Evolutionary conservation across 2,113 vertebrate genomes (phyloP).

Genomic region (Cebidichthys violaceus): DNA sequence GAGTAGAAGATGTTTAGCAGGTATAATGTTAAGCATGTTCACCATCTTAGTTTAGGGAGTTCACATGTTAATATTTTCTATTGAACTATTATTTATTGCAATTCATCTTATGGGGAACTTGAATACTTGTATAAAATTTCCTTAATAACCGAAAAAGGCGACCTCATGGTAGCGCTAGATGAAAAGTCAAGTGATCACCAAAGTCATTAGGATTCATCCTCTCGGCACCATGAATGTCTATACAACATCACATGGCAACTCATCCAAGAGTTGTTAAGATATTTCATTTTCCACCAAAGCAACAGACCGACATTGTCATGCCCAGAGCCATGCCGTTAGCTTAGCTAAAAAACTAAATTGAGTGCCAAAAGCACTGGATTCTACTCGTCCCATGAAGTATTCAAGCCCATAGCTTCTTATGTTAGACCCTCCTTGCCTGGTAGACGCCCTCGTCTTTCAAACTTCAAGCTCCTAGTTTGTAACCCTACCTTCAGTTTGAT

Average conservation of each 20-base stretch:
- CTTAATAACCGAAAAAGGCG: neutral
- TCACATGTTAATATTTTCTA: neutral
- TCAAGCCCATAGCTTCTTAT: neutral
- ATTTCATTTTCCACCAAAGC: neutral
- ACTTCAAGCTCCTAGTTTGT: neutral
- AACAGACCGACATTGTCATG: neutral
- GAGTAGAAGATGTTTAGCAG: neutral
- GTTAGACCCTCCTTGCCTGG: neutral
- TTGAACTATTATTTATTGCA: neutral
- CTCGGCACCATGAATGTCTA: neutral
- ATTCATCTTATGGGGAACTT: neutral
- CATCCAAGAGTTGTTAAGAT: neutral
- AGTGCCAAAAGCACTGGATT: neutral
- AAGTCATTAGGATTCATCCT: neutral
- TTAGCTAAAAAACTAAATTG: neutral
- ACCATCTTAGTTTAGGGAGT: neutral
- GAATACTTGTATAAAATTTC: neutral
- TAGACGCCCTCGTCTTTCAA: neutral
- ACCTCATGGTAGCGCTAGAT: neutral
- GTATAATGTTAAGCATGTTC: neutral
- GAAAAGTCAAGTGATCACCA: neutral
- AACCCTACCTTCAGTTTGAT: neutral
- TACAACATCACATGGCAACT: neutral
- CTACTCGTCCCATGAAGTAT: neutral
- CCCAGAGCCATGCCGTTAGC: neutral